Percentiles rank a stretch among this genome's conserved stretches.
phyloP scores from a whole-genome alignment of 2,888 invertebrate genomes.

The Lissonota sp. region DNA sequence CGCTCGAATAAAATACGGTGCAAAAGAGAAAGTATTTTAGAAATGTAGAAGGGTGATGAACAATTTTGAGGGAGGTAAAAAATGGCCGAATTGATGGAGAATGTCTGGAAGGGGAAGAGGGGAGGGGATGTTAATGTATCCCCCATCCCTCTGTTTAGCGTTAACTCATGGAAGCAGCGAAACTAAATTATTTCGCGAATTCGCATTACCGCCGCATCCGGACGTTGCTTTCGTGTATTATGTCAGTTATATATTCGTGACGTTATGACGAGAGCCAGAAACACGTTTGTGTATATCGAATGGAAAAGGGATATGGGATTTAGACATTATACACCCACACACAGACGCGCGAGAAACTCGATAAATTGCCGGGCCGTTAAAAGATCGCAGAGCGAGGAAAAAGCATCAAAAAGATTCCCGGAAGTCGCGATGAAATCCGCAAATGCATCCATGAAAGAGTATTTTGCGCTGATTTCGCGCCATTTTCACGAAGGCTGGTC shows the following conservation, averaged over 20 bases:
- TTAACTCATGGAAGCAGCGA: conserved; percentile 1
- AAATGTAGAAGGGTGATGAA: too few species aligned
- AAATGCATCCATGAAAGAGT: conserved; percentile 26
- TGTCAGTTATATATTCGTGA: conserved; percentile 64
- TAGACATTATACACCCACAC: conserved; percentile 12
- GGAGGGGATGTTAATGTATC: too few species aligned
- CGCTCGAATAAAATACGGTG: background rate
- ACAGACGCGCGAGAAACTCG: conserved; percentile 79
- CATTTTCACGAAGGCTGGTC: conserved; percentile 66
- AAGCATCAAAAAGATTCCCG: conserved; percentile 80
- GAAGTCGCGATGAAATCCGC: conserved; percentile 71
- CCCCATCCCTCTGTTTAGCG: too few species aligned
- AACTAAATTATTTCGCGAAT: conserved; percentile 62
- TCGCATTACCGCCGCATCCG: conserved; percentile 58
- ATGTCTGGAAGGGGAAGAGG: too few species aligned
- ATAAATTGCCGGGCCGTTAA: conserved; percentile 80
- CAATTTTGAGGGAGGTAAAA: too few species aligned
- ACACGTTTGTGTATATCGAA: conserved; percentile 58
- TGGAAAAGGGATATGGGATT: conserved; percentile 33
- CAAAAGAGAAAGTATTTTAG: background rate
- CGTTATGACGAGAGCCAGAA: conserved; percentile 79
- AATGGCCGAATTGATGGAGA: too few species aligned
- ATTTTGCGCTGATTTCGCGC: conserved; percentile 55
- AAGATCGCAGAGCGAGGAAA: conserved; percentile 70
- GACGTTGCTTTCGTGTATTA: conserved; percentile 57